Evolutionary conservation across 2,888 invertebrate genomes (phyloP).

Genomic region (Cataglyphis rosenhaueri): DNA sequence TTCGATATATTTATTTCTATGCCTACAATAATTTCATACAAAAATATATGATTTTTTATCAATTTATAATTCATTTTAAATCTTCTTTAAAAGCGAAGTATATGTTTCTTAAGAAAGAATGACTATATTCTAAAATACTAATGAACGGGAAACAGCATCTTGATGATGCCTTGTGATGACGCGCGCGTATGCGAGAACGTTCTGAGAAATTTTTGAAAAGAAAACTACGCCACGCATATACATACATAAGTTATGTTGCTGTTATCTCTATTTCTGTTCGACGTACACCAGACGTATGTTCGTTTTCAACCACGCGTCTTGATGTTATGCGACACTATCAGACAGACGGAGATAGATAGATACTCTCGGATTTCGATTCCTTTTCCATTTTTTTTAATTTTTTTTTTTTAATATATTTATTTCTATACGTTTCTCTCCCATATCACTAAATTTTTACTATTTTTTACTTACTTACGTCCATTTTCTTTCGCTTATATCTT

Average conservation of each 20-base stretch:
- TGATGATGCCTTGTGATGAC: conserved; percentile 34
- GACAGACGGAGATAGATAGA: background rate
- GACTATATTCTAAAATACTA: background rate
- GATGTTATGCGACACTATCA: conserved; percentile 25
- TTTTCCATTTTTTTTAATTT: background rate
- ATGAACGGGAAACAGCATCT: conserved; percentile 20
- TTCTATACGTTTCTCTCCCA: background rate
- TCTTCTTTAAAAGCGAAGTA: background rate
- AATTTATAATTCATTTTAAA: background rate
- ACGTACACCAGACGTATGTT: conserved; percentile 34
- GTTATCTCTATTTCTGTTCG: conserved; percentile 41
- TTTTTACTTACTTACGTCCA: background rate
- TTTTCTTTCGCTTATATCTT: conserved; percentile 10
- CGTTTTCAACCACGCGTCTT: conserved; percentile 32
- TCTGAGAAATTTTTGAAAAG: conserved; percentile 27
- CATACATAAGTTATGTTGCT: background rate
- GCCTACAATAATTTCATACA: background rate
- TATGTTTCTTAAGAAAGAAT: background rate
- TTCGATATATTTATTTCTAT: background rate
- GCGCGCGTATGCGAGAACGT: background rate
- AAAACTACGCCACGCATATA: conserved; percentile 14
- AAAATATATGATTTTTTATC: background rate
- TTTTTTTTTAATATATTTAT: background rate
- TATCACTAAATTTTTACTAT: background rate
- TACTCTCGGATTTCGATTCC: background rate